phyloP scores from a whole-genome alignment of 2,797 vertebrate species.

The Tenualosa thibaudeaui region DNA sequence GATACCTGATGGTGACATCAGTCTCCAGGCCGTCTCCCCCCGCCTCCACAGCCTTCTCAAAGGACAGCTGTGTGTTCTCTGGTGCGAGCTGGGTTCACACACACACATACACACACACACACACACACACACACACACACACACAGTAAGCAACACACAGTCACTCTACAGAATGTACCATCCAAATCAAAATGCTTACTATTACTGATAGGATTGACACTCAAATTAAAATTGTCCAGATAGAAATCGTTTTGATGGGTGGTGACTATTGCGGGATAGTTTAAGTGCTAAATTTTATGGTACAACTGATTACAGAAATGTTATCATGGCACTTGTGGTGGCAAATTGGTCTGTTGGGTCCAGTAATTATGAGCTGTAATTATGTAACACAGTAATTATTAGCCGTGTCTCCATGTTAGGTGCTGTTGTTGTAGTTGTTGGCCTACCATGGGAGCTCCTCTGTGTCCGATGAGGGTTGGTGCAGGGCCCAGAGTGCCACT shows the following conservation, averaged over 20 bases:
- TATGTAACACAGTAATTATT: too few relatives aligned
- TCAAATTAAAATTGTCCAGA: too few relatives aligned
- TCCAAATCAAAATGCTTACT: too few relatives aligned
- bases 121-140: too few relatives aligned
- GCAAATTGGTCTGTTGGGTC: too few relatives aligned
- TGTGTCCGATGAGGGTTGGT: slow-evolving; percentile 84
- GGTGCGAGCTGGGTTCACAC: slow-evolving; percentile 77
- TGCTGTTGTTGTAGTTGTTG: not conserved
- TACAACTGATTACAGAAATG: not conserved
- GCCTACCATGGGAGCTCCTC: slow-evolving; percentile 91
- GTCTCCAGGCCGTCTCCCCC: slow-evolving; percentile 84
- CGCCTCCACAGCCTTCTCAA: slow-evolving; percentile 84
- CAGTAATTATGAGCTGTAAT: too few relatives aligned
- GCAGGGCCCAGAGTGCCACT: slow-evolving; percentile 80
- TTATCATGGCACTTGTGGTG: not conserved
- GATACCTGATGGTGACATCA: slow-evolving; percentile 85
- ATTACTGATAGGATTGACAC: too few relatives aligned
- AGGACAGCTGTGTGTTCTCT: slow-evolving; percentile 91
- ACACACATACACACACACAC: not conserved
- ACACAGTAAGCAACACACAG: slow-evolving; percentile 3
- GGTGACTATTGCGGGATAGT: not conserved
- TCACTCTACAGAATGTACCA: not conserved
- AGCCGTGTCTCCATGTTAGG: not conserved
- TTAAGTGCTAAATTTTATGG: not conserved
- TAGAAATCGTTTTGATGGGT: not conserved